phyloP scores from a whole-genome alignment of 2,113 vertebrate genomes.

The Pseudopodoces humilis region DNA sequence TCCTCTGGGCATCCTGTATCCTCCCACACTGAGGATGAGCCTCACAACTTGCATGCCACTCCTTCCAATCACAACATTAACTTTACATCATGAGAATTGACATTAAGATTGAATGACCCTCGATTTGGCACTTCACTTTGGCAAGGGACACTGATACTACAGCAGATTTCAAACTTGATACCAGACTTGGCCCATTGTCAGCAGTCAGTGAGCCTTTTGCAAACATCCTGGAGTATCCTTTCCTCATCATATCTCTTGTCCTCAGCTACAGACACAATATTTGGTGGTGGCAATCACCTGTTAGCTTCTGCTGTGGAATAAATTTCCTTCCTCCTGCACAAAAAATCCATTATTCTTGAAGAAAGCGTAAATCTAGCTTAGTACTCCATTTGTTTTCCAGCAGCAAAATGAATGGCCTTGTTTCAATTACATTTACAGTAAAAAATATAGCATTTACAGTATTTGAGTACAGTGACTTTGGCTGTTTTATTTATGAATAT shows the following conservation, averaged over 20 bases:
- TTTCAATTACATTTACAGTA: conserved; percentile 58
- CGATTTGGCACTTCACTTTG: neutral
- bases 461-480: conserved; percentile 33
- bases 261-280: neutral
- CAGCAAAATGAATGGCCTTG: conserved; percentile 30
- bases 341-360: conserved; percentile 5
- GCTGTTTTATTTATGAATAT: conserved; percentile 55
- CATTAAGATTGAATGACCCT: neutral
- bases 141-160: neutral
- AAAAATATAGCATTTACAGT: conserved; percentile 52
- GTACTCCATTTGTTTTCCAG: conserved; percentile 36
- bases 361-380: neutral
- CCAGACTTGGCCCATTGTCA: neutral
- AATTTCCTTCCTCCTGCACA: neutral
- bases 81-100: neutral
- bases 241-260: neutral
- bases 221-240: neutral
- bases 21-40: neutral
- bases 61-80: neutral
- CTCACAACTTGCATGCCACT: neutral
- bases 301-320: neutral
- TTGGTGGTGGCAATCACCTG: neutral
- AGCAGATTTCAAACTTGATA: neutral
- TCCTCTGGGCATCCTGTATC: neutral
- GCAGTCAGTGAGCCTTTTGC: neutral